A percentile compares a stretch with the other conserved stretches of the same genome.
These are phyloP conservation scores for Cephalopachus bancanus DNA, from an alignment of 2,797 vertebrate species.

Conservation along the genomic window DNA sequence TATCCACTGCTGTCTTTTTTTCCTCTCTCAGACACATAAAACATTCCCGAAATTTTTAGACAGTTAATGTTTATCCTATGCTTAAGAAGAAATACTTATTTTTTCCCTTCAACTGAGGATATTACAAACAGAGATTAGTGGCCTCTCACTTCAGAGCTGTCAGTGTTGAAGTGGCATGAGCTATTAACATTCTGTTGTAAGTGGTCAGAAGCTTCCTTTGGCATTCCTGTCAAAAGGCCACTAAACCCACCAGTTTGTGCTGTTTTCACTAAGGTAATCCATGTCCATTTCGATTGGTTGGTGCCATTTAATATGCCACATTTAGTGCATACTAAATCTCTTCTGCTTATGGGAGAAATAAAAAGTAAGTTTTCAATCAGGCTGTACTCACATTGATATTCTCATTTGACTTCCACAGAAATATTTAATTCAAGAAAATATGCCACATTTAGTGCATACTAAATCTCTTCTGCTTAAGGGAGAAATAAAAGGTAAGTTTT, in stretches of 20 bases:
- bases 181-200: conserved; percentile 95
- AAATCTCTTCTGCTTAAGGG: conserved; percentile 35
- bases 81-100: conserved; percentile 90
- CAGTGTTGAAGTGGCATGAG: conserved; percentile 91
- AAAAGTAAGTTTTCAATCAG: neutral
- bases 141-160: conserved; percentile 91
- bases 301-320: conserved; percentile 55
- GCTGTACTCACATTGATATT: neutral
- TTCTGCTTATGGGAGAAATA: conserved; percentile 52
- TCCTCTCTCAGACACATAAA: conserved; percentile 85
- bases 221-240: conserved; percentile 87
- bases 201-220: conserved; percentile 88
- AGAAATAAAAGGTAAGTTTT: neutral
- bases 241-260: conserved; percentile 81
- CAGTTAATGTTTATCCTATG: conserved; percentile 89
- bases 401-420: neutral
- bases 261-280: conserved; percentile 86
- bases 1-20: conserved; percentile 62
- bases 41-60: conserved; percentile 89
- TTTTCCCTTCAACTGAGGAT: conserved; percentile 91
- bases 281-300: conserved; percentile 84
- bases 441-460: conserved; percentile 36
- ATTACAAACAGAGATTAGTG: conserved; percentile 93
- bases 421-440: neutral
- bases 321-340: neutral